Percentiles rank a stretch among this genome's conserved stretches.
Evolutionary conservation across 92 coral and sea anemone genomes (phyloP).

Genomic region (Zoanthus solanderi): DNA sequence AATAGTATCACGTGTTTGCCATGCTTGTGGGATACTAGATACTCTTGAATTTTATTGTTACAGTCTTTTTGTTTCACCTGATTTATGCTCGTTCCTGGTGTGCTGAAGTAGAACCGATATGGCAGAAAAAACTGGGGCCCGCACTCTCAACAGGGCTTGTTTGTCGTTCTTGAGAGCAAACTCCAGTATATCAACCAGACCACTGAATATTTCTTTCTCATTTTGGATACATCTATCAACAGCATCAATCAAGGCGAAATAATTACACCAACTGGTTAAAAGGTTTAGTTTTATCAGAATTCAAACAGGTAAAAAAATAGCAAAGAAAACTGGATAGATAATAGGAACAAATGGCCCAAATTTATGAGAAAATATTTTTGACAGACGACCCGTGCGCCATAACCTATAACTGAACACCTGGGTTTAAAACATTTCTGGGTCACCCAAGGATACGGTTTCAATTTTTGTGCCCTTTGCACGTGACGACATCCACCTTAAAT

Average conservation of each 20-base stretch:
- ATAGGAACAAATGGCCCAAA: no score
- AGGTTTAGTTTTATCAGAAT: no score
- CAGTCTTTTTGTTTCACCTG: slow-evolving; percentile 55
- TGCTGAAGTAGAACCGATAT: slow-evolving; percentile 89
- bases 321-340: not conserved
- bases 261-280: not conserved
- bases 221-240: slow-evolving; percentile 67
- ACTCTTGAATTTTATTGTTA: no score
- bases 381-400: no score
- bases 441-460: no score
- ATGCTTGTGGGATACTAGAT: no score
- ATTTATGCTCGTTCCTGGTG: slow-evolving; percentile 71
- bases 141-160: slow-evolving; percentile 79
- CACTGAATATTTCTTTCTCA: slow-evolving; percentile 64
- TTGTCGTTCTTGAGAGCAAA: slow-evolving; percentile 83
- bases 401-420: no score
- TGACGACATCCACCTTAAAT: no score
- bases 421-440: no score
- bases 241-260: not conserved
- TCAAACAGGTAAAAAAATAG: not conserved
- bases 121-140: slow-evolving; percentile 86
- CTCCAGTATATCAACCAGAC: slow-evolving; percentile 83
- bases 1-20: no score
- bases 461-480: no score
- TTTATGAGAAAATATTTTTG: no score